phyloP scores from a whole-genome alignment of 2,113 vertebrate species.

The Sclerurus mexicanus region DNA sequence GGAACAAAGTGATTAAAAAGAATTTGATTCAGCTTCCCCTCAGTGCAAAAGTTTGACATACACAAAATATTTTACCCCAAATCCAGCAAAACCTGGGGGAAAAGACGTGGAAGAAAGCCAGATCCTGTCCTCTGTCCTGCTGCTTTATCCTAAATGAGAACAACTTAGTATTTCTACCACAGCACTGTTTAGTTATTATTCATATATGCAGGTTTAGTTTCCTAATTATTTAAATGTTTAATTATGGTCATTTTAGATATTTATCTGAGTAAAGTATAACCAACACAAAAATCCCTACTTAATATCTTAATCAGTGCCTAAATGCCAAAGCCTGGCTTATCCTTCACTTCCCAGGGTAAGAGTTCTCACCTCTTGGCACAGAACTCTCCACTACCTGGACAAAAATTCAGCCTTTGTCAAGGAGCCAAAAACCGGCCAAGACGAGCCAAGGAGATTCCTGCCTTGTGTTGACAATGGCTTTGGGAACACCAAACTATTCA shows the following conservation, averaged over 20 bases:
- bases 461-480: no score
- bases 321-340: neutral
- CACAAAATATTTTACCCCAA: neutral
- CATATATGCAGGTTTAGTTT: neutral
- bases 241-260: neutral
- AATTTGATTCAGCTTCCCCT: neutral
- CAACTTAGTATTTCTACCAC: neutral
- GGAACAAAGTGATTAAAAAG: slow-evolving; percentile 17
- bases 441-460: neutral
- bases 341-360: neutral
- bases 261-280: neutral
- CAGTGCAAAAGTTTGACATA: neutral
- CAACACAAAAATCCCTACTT: neutral
- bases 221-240: neutral
- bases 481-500: neutral
- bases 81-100: neutral
- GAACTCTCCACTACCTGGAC: neutral
- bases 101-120: neutral
- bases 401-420: no score
- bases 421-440: neutral
- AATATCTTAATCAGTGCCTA: neutral
- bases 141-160: neutral
- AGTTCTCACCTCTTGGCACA: no score
- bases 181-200: neutral
- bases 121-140: neutral